A percentile compares a stretch with the other conserved stretches of the same genome.
These are phyloP conservation scores for Plebejus anna DNA, from an alignment of 2,888 invertebrate species.

Conservation along the genomic window DNA sequence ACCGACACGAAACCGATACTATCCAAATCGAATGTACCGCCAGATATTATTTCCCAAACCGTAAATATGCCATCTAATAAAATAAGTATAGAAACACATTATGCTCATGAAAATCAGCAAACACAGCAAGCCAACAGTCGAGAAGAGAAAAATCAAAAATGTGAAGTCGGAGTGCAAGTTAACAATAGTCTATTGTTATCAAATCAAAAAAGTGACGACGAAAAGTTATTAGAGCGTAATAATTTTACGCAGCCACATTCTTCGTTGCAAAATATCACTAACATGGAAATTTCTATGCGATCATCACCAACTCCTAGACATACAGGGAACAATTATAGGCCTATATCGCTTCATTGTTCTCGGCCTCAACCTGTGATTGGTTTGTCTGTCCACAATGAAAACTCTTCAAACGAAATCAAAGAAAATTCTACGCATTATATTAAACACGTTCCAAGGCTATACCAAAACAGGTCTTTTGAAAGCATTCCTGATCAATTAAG, in stretches of 20 bases:
- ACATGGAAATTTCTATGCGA: conserved; percentile 71
- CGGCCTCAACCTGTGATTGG: conserved; percentile 53
- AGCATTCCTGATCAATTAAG: conserved; percentile 73
- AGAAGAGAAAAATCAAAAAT: conserved; percentile 52
- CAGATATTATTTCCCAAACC: conserved; percentile 72
- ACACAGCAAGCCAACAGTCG: conserved; percentile 47
- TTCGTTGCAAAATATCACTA: conserved; percentile 73
- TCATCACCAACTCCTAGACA: conserved; percentile 57
- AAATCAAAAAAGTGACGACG: conserved; percentile 75
- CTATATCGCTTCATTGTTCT: conserved; percentile 68
- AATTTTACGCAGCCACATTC: conserved; percentile 59
- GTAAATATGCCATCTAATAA: conserved; percentile 65
- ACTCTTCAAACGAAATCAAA: conserved; percentile 63
- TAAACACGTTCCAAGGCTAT: conserved; percentile 66
- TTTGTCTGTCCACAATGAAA: conserved; percentile 52
- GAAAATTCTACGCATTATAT: conserved; percentile 69
- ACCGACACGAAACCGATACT: conserved; percentile 51
- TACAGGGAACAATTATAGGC: conserved; percentile 62
- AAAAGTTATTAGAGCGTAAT: conserved; percentile 70
- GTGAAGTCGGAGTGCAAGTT: conserved; percentile 60
- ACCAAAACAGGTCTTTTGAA: conserved; percentile 73
- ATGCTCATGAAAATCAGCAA: conserved; percentile 60
- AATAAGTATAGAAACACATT: conserved; percentile 72
- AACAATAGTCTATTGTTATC: conserved; percentile 54
- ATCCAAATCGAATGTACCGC: conserved; percentile 56